Conservation (phyloP, 2,797 vertebrate genomes). For the Pagetopsis macropterus region DNA sequence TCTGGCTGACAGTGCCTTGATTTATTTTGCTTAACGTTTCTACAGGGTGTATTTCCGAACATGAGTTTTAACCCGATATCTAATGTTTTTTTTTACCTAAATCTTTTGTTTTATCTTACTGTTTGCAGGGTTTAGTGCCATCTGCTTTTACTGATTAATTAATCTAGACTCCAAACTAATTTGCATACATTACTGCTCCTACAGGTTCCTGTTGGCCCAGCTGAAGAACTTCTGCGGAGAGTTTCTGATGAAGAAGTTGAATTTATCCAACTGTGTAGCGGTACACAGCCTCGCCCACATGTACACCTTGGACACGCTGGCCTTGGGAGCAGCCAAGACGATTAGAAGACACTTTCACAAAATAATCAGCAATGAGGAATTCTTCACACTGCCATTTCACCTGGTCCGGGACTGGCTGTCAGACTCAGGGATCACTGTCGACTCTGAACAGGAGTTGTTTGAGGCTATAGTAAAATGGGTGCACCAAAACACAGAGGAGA, state of each 20-base stretch:
- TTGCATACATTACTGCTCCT: not conserved
- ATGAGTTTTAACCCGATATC: not conserved
- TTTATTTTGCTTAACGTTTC: not conserved
- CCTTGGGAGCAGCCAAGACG: slow-evolving; percentile 87
- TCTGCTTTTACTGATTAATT: not conserved
- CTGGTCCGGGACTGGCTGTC: slow-evolving; percentile 92
- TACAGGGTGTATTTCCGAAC: not conserved
- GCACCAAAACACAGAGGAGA: slow-evolving; percentile 83
- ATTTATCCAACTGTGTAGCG: slow-evolving; percentile 90
- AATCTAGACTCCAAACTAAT: not conserved
- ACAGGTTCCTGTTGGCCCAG: slow-evolving; percentile 89
- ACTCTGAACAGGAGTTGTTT: slow-evolving; percentile 90
- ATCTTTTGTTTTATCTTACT: not conserved
- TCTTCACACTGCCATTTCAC: slow-evolving; percentile 90
- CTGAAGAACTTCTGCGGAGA: slow-evolving; percentile 92
- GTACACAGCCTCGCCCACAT: slow-evolving; percentile 93
- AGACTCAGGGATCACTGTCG: slow-evolving; percentile 90
- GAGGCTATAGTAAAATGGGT: slow-evolving; percentile 91
- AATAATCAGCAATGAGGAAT: slow-evolving; percentile 90
- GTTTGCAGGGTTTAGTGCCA: not conserved
- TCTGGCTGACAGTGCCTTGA: not conserved
- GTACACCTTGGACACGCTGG: slow-evolving; percentile 90
- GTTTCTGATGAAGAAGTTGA: slow-evolving; percentile 92
- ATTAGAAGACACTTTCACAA: slow-evolving; percentile 92
- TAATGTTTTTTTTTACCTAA: no score